Base-by-base conservation (phyloP, 2,797 vertebrate species). In the Danio albolineatus region DNA sequence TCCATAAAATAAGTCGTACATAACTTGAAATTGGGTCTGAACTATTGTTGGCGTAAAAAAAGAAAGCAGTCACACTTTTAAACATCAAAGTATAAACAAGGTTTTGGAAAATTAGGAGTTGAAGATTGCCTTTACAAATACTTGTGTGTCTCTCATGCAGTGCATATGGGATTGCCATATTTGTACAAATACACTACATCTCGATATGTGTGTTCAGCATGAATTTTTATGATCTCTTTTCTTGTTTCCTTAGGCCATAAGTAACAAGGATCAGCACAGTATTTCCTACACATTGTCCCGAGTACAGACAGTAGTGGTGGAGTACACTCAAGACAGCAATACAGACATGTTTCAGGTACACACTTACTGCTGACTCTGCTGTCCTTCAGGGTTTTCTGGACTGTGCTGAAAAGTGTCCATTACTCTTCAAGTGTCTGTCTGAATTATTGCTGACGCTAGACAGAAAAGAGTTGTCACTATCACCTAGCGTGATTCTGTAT, bases 211-310 rank as follows among this genome's bases (percentile, higher is more conserved):
- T 51, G 5, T 49, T 54, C 6, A 64, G 8, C 17, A n/a, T 53
- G 8, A 13, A 57, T 48, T 60, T 19, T 43, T 38, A 0, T 39
- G 5, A 38, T 46, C n/a, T 71, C 78, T 51, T 10, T 62, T 85
- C 85, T 81, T 81, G 10, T 86, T 84, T 84, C 84, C 56, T 1
- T 80, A 99, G 97, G 98, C 98, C 93, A 98, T 99, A 93, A 99
- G 97, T 90, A 99, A 98, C 93, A 98, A 98, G 93, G 97, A 99
- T 94, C 97, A 98, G 94, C 98, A 98, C 91, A 99, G 97, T 89
- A 98, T 99, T 94, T 99, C 98, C 17, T 99, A 97, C 76, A 99
- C 98, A 36, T 93, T 99, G 87, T 99, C 97, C 83, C 95, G 98
- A 84, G 96, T 90, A 49, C 98, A 99, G 91, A 99, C 97, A 4